These are phyloP conservation scores for Labroides dimidiatus DNA, from an alignment of 2,797 vertebrate species.

Conservation along the genomic window DNA sequence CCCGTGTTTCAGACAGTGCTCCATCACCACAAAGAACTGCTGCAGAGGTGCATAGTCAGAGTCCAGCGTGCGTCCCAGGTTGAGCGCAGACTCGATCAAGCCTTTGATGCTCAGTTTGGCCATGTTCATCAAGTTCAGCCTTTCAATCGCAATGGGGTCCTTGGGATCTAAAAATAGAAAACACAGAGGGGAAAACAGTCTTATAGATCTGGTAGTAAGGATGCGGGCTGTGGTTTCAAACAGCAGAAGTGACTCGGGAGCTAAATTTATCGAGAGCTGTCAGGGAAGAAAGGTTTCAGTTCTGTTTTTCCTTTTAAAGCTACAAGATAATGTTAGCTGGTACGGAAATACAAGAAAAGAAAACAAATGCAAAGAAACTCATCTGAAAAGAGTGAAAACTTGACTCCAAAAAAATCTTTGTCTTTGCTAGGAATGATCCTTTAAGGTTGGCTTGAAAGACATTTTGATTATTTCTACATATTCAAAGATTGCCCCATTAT, in stretches of 20 bases:
- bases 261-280: background rate
- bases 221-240: background rate
- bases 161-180: slow-evolving; percentile 89
- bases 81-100: slow-evolving; percentile 96
- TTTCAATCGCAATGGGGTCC: slow-evolving; percentile 97
- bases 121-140: slow-evolving; percentile 99
- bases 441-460: no score
- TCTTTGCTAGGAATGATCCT: no score
- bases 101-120: slow-evolving; percentile 99
- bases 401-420: no score
- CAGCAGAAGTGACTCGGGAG: slow-evolving; percentile 26
- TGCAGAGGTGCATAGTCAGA: slow-evolving; percentile 98
- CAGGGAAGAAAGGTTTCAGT: background rate
- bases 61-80: slow-evolving; percentile 95
- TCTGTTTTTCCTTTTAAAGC: background rate
- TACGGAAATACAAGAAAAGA: background rate
- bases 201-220: background rate
- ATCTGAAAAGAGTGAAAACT: background rate
- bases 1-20: slow-evolving; percentile 97
- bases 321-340: background rate
- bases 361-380: background rate
- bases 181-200: background rate
- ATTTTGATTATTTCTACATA: no score
- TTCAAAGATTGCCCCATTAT: no score
- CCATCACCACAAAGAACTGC: slow-evolving; percentile 99